Percentiles rank a stretch among this genome's conserved stretches.
These are phyloP conservation scores for Gadus chalcogrammus DNA, from an alignment of 2,113 vertebrate genomes.

Conservation along the genomic window DNA sequence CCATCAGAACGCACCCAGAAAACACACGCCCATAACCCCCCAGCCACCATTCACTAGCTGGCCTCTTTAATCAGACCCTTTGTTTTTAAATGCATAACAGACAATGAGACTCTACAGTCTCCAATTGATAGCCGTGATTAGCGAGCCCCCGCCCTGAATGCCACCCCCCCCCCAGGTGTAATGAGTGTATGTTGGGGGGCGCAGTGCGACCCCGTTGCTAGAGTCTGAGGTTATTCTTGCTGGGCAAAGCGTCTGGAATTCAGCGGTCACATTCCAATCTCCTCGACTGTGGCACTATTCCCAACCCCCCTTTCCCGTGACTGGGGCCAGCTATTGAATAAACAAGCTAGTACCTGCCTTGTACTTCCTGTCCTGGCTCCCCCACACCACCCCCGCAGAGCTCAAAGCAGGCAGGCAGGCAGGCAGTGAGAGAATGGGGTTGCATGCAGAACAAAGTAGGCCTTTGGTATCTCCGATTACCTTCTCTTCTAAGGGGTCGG, in stretches of 20 bases:
- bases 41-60: background rate
- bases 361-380: constrained; percentile 28
- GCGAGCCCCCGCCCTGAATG: background rate
- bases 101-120: background rate
- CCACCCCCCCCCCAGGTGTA: background rate
- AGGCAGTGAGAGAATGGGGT: constrained; percentile 1
- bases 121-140: background rate
- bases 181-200: constrained; percentile 44
- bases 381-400: background rate
- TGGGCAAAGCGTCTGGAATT: constrained; percentile 71
- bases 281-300: constrained; percentile 45
- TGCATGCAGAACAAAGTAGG: background rate
- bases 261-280: constrained; percentile 69
- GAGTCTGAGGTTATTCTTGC: constrained; percentile 70
- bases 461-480: background rate
- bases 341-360: constrained; percentile 65
- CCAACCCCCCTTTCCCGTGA: constrained; percentile 33
- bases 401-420: background rate
- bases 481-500: background rate
- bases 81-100: constrained; percentile 22
- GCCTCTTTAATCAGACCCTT: background rate
- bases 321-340: constrained; percentile 42
- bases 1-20: constrained; percentile 13
- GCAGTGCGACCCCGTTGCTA: constrained; percentile 49
- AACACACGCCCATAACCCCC: constrained; percentile 10